These are phyloP conservation scores for Lytechinus variegatus DNA, from an alignment of 35 echinoderm and acorn worm genomes.

Conservation along the genomic window DNA sequence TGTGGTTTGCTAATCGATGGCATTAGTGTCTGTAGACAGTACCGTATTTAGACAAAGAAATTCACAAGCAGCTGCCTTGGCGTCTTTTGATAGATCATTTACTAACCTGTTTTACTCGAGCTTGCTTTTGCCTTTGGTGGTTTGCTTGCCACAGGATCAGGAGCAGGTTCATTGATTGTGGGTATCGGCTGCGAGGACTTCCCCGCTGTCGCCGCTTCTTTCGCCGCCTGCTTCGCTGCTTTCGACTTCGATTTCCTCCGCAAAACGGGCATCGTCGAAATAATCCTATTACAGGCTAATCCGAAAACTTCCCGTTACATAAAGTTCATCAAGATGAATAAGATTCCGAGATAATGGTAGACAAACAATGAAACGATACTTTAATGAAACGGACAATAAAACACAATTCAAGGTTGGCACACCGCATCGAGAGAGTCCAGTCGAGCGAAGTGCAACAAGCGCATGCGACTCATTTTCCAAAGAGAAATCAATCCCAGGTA, in stretches of 20 bases:
- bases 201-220: neutral
- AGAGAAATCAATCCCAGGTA: neutral
- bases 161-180: constrained; percentile 25
- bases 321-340: neutral
- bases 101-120: constrained; percentile 17
- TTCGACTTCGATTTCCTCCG: constrained; percentile 39
- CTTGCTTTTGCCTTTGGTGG: constrained; percentile 19
- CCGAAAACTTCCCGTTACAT: neutral
- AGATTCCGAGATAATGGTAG: neutral
- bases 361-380: neutral
- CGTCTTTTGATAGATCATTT: neutral
- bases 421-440: neutral
- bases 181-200: neutral
- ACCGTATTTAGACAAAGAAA: neutral
- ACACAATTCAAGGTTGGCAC: neutral
- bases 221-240: neutral
- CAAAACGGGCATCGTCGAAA: constrained; percentile 30
- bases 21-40: neutral
- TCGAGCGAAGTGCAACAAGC: neutral
- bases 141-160: neutral
- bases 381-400: neutral
- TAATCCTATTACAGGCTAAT: neutral
- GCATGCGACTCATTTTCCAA: neutral
- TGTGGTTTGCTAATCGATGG: neutral
- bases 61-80: neutral